These are phyloP conservation scores for Callinectes sapidus DNA, from an alignment of 2,888 invertebrate species.

Conservation along the genomic window DNA sequence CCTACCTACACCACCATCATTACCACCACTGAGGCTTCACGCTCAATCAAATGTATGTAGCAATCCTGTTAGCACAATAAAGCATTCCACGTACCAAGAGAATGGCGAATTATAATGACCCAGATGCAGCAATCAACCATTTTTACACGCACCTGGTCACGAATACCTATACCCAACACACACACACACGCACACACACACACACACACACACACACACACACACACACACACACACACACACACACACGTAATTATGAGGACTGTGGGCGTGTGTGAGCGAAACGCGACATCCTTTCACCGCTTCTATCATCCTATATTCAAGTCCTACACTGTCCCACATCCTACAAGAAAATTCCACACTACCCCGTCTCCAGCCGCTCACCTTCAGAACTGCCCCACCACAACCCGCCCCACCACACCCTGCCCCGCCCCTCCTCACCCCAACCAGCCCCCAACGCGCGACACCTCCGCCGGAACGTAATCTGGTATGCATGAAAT, in stretches of 20 bases:
- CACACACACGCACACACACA: no score
- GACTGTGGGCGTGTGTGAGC: background rate
- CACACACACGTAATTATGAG: background rate
- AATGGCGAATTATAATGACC: background rate
- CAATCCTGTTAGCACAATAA: background rate
- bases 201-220: no score
- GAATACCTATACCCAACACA: background rate
- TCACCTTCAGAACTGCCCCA: background rate
- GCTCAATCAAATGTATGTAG: background rate
- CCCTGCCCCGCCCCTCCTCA: background rate
- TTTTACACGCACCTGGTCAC: background rate
- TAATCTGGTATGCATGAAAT: slow-evolving; percentile 16
- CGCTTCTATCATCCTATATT: background rate
- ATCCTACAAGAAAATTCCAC: background rate
- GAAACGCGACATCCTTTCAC: background rate
- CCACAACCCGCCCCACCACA: background rate
- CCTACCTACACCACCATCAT: background rate
- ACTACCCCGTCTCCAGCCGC: background rate
- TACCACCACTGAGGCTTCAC: background rate
- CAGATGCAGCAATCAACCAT: background rate
- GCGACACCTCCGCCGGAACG: background rate
- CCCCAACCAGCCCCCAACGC: background rate
- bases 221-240: no score
- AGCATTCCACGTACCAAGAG: background rate
- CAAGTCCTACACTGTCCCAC: background rate